A percentile compares a stretch with the other conserved stretches of the same genome.
Conservation (phyloP, 2,113 vertebrate genomes). For the Tragelaphus buxtoni region DNA sequence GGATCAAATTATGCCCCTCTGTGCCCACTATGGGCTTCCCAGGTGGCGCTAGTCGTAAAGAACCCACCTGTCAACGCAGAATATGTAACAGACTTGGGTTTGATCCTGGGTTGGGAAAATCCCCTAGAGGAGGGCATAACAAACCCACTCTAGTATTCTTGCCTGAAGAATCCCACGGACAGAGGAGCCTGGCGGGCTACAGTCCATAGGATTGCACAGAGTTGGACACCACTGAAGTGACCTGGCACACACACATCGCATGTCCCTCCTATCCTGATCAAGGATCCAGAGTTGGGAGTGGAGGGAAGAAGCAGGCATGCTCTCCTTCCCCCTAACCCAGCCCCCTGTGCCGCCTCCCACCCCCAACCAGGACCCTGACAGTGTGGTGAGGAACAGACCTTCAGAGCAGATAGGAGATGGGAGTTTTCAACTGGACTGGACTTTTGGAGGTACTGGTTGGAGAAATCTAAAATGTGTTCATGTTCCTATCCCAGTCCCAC, state of each 20-base stretch:
- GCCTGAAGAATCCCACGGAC: background rate
- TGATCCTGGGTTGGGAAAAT: background rate
- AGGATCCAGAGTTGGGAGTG: background rate
- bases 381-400: rapidly evolving
- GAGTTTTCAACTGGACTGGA: background rate
- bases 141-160: background rate
- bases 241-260: background rate
- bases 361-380: background rate
- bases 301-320: background rate
- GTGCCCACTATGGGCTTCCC: background rate
- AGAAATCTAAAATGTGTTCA: background rate
- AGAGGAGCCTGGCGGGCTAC: background rate
- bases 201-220: background rate
- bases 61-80: background rate
- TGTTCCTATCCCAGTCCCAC: background rate
- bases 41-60: background rate
- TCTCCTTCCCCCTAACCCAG: background rate
- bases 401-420: background rate
- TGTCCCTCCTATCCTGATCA: background rate
- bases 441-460: background rate
- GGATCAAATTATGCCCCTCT: background rate
- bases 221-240: background rate
- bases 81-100: background rate
- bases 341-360: background rate
- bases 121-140: background rate